Percentiles rank a stretch among this genome's conserved stretches.
Evolutionary conservation across 2,797 vertebrate genomes (phyloP).

Genomic region (Anabacerthia variegaticeps): DNA sequence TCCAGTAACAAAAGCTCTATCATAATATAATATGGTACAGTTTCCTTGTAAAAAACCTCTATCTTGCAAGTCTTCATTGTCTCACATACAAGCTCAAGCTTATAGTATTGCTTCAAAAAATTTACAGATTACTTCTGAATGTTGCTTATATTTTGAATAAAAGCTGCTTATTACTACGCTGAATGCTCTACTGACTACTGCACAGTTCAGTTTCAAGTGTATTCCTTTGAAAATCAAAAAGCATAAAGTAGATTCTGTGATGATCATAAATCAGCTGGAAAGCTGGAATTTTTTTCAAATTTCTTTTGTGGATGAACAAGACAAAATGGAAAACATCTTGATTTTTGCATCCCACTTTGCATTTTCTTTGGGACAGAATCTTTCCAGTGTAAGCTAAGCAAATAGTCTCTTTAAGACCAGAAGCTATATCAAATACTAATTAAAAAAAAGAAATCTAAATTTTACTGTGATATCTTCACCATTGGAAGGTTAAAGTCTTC

Average conservation of each 20-base stretch:
- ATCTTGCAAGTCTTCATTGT: not conserved
- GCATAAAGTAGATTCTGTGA: not conserved
- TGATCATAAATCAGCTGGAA: not conserved
- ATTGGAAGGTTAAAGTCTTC: not conserved
- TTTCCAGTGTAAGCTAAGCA: not conserved
- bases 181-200: not conserved
- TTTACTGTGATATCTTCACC: not conserved
- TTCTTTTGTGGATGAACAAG: not conserved
- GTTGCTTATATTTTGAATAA: not conserved
- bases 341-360: not conserved
- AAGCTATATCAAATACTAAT: not conserved
- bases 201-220: not conserved
- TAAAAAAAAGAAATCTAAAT: not conserved
- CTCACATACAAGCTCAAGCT: not conserved
- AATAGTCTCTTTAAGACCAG: not conserved
- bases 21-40: not conserved
- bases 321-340: not conserved
- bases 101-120: not conserved
- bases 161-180: not conserved
- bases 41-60: not conserved
- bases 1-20: not conserved
- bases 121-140: not conserved
- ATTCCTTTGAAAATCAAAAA: slow-evolving; percentile 4
- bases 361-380: not conserved
- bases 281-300: not conserved